phyloP scores from a whole-genome alignment of 2,888 invertebrate genomes.

The Branchellion lobata region DNA sequence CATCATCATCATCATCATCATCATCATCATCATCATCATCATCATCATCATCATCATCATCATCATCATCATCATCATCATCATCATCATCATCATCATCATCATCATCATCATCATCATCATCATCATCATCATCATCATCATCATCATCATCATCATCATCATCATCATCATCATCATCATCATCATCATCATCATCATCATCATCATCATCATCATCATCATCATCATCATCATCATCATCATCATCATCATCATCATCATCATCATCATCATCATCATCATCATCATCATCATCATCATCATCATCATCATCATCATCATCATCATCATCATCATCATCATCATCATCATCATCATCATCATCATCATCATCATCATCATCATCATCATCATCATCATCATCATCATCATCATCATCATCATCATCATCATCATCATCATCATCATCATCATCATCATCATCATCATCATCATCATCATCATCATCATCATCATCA shows the following conservation, averaged over 20 bases:
- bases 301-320: conserved; percentile 44
- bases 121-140: conserved; percentile 28
- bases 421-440: conserved; percentile 39
- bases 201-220: conserved; percentile 41
- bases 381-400: conserved; percentile 17
- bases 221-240: conserved; percentile 50
- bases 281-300: conserved; percentile 40
- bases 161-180: conserved; percentile 45
- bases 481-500: conserved; percentile 49
- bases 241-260: conserved; percentile 9
- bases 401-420: conserved; percentile 10
- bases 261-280: conserved; percentile 38
- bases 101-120: conserved; percentile 27
- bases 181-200: conserved; percentile 44
- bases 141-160: conserved; percentile 33
- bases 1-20: conserved; percentile 30
- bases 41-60: conserved; percentile 5
- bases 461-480: conserved; percentile 43
- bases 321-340: conserved; percentile 39
- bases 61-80: conserved; percentile 24
- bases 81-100: conserved; percentile 24
- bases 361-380: conserved; percentile 54
- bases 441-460: conserved; percentile 45
- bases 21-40: conserved; percentile 31
- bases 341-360: conserved; percentile 45